phyloP scores from a whole-genome alignment of 2,888 invertebrate genomes.

The Trichacis sp. region DNA sequence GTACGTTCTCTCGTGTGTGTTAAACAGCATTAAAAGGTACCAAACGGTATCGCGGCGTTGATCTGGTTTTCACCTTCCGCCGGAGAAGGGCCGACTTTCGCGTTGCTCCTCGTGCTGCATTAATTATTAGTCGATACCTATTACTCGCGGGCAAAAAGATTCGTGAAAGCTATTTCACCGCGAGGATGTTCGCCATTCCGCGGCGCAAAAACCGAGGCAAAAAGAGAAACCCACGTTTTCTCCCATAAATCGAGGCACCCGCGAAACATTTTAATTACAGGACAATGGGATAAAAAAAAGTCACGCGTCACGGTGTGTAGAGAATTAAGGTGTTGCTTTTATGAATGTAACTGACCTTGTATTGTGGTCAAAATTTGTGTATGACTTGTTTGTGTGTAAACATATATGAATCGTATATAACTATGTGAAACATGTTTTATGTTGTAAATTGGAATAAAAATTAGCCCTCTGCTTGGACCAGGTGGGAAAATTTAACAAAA shows the following conservation, averaged over 20 bases:
- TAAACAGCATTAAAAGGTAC: constrained; percentile 21
- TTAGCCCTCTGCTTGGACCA: too few species aligned
- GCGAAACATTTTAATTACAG: background rate
- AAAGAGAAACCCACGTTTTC: constrained; percentile 10
- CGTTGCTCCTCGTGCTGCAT: constrained; percentile 34
- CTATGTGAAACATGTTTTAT: too few species aligned
- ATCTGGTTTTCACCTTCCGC: constrained; percentile 38
- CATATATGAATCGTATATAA: too few species aligned
- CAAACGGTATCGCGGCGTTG: constrained; percentile 20
- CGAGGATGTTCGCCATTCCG: background rate
- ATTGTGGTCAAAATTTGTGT: too few species aligned
- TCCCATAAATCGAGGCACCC: constrained; percentile 3
- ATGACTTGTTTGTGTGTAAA: too few species aligned
- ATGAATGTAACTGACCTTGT: too few species aligned
- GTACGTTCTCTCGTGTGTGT: background rate
- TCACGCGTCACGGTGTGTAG: too few species aligned
- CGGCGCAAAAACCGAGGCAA: background rate
- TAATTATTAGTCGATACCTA: constrained; percentile 36
- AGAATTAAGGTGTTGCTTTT: too few species aligned
- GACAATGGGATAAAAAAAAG: too few species aligned
- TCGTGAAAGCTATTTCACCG: constrained; percentile 23
- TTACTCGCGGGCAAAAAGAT: constrained; percentile 33
- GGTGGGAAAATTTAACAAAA: too few species aligned
- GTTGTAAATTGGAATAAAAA: too few species aligned
- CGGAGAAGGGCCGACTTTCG: constrained; percentile 31